Percentiles rank a stretch among this genome's conserved stretches.
Conservation (phyloP, 37 sponge, comb jelly and placozoan species). For the Crambe crambe region DNA sequence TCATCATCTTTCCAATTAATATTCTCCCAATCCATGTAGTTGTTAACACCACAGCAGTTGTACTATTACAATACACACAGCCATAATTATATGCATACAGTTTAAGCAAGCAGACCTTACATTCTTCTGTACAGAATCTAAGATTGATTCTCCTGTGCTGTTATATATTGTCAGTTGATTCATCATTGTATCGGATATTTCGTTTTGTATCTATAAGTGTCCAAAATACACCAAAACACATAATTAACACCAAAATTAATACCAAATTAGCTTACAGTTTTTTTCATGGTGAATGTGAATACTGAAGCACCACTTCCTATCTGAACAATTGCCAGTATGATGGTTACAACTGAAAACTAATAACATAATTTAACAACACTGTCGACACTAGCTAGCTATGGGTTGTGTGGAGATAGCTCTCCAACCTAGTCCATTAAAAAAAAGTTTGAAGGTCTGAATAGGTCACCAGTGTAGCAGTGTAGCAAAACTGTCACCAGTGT, state of each 20-base stretch:
- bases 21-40: slow-evolving; percentile 33
- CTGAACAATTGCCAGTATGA: neutral
- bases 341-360: slow-evolving; percentile 20
- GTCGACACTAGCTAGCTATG: too few relatives aligned
- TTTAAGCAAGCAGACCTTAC: neutral
- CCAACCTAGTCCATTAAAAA: too few relatives aligned
- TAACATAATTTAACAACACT: too few relatives aligned
- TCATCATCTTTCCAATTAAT: neutral
- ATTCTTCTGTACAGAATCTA: slow-evolving; percentile 2
- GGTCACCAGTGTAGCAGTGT: too few relatives aligned
- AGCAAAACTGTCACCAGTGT: too few relatives aligned
- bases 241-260: neutral
- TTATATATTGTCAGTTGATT: neutral
- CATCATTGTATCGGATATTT: neutral
- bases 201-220: neutral
- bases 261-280: neutral
- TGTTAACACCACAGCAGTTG: slow-evolving; percentile 36
- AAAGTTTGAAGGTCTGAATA: too few relatives aligned
- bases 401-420: too few relatives aligned
- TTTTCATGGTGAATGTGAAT: slow-evolving; percentile 6
- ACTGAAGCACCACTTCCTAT: slow-evolving; percentile 5
- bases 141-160: neutral
- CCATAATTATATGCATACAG: neutral
- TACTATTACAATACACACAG: neutral
- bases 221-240: too few relatives aligned